phyloP scores from a whole-genome alignment of 1,140 invertebrate genomes.

The Luehdorfia chinensis region DNA sequence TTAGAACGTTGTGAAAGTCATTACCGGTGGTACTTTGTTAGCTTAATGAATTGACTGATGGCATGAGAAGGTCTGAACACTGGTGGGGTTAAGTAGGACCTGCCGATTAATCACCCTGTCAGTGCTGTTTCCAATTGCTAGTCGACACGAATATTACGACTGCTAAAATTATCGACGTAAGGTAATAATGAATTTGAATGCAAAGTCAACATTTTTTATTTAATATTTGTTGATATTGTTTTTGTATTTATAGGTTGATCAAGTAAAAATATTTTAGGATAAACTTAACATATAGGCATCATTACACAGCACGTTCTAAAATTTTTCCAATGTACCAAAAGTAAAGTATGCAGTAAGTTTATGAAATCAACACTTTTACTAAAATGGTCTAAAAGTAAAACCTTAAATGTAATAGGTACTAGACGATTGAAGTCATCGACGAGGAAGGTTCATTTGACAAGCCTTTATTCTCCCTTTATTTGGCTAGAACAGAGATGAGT shows the following conservation, averaged over 20 bases:
- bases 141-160: conserved; percentile 65
- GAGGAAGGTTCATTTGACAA: conserved; percentile 17
- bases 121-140: conserved; percentile 68
- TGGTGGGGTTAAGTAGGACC: conserved; percentile 69
- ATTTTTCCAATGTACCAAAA: too few species aligned
- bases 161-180: conserved; percentile 39
- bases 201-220: too few species aligned
- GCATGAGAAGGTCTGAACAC: conserved; percentile 58
- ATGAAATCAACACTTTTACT: too few species aligned
- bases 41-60: conserved; percentile 75
- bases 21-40: conserved; percentile 70
- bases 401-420: background rate
- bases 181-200: too few species aligned
- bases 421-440: conserved; percentile 1
- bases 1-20: conserved; percentile 54
- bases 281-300: too few species aligned
- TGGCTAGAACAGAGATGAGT: conserved; percentile 49
- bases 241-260: too few species aligned
- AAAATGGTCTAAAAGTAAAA: too few species aligned
- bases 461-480: conserved; percentile 34
- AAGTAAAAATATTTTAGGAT: too few species aligned
- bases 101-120: conserved; percentile 72
- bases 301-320: too few species aligned
- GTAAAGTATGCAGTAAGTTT: too few species aligned
- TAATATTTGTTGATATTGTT: too few species aligned